Conservation (phyloP, 2,888 invertebrate genomes). For the Apomyelois bistriatella region DNA sequence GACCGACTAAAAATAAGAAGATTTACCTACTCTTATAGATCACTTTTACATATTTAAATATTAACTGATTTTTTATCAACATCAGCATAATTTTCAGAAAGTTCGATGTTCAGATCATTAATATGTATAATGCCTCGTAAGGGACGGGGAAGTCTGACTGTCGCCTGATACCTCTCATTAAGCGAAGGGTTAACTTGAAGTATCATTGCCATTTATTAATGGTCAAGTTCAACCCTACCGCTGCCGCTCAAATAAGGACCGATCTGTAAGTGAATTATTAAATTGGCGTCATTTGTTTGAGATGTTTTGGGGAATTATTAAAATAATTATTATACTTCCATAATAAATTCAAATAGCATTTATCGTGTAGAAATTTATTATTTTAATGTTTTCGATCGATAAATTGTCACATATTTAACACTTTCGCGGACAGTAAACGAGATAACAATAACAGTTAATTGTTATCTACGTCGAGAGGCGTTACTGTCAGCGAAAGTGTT, state of each 20-base stretch:
- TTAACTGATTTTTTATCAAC: background rate
- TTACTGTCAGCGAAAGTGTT: too few relatives aligned
- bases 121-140: constrained; percentile 1
- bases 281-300: constrained; percentile 64
- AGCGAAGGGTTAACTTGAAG: constrained; percentile 72
- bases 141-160: background rate
- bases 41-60: too few relatives aligned
- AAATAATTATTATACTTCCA: too few relatives aligned
- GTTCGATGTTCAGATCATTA: constrained; percentile 21
- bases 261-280: constrained; percentile 73
- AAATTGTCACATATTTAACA: too few relatives aligned
- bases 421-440: too few relatives aligned
- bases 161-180: constrained; percentile 59
- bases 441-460: too few relatives aligned
- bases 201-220: constrained; percentile 78
- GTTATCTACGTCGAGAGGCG: too few relatives aligned
- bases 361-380: too few relatives aligned
- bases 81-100: background rate
- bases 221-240: constrained; percentile 66
- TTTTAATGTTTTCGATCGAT: too few relatives aligned
- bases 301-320: constrained; percentile 11
- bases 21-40: too few relatives aligned
- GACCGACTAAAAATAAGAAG: too few relatives aligned
- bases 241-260: constrained; percentile 56
- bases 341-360: too few relatives aligned